Percentiles rank a stretch among this genome's conserved stretches.
Conservation (phyloP, 1,140 invertebrate genomes). For the Ectropis grisescens region DNA sequence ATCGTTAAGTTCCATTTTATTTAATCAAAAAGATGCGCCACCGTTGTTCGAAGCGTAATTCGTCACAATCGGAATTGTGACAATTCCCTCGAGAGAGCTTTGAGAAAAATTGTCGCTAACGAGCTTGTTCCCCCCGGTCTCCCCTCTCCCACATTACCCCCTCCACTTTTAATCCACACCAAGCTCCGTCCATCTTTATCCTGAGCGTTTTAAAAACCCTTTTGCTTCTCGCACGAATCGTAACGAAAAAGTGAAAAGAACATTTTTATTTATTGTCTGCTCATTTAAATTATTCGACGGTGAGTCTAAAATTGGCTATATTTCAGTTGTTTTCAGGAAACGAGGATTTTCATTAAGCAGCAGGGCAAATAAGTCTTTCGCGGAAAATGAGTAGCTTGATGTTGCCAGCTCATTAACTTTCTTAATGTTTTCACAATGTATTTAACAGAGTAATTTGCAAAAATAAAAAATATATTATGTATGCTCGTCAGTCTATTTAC, state of each 20-base stretch:
- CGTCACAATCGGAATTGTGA: conserved; percentile 56
- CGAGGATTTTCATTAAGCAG: too few relatives aligned
- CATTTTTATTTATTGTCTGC: conserved; percentile 37
- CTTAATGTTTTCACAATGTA: too few relatives aligned
- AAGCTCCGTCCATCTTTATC: too few relatives aligned
- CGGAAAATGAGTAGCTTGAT: too few relatives aligned
- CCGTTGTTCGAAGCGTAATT: conserved; percentile 45
- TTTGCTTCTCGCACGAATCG: conserved; percentile 57
- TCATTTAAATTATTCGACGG: conserved; percentile 23
- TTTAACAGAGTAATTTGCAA: too few relatives aligned
- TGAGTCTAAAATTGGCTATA: conserved; percentile 3
- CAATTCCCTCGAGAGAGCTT: conserved; percentile 53
- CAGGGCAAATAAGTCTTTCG: too few relatives aligned
- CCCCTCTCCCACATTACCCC: conserved; percentile 18
- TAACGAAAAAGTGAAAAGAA: conserved; percentile 46
- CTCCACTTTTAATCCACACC: too few relatives aligned
- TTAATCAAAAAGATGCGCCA: conserved; percentile 32
- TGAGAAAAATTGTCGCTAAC: conserved; percentile 68
- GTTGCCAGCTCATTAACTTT: too few relatives aligned
- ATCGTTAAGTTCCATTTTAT: conserved; percentile 19
- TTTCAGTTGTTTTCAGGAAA: too few relatives aligned
- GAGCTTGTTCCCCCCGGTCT: conserved; percentile 36
- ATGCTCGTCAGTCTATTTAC: too few relatives aligned
- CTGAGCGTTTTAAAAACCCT: conserved; percentile 62
- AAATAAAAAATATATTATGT: too few relatives aligned